phyloP scores from a whole-genome alignment of 2,113 vertebrate genomes.

The Amblyopsis rosae region DNA sequence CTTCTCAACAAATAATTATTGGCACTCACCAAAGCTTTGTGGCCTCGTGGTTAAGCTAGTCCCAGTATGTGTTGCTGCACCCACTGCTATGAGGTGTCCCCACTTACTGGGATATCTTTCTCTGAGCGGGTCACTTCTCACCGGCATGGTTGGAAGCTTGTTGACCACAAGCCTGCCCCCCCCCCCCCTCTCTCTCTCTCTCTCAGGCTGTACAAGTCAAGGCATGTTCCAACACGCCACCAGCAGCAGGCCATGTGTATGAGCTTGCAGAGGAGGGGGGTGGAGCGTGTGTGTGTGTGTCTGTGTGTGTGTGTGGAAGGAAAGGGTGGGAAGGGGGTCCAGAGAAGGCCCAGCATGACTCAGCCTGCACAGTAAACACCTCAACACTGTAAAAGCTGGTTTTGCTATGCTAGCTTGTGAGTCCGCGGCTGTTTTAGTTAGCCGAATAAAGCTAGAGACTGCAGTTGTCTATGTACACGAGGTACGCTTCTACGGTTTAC shows the following conservation, averaged over 20 bases:
- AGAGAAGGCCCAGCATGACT: slow-evolving; percentile 58
- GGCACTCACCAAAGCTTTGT: slow-evolving; percentile 41
- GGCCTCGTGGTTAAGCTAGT: not conserved
- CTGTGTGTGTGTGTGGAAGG: not conserved
- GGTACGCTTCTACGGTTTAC: too few species aligned
- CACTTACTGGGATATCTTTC: slow-evolving; percentile 10
- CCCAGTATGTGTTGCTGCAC: slow-evolving; percentile 9
- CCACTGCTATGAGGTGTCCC: slow-evolving; percentile 22
- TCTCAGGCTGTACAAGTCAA: slow-evolving; percentile 73
- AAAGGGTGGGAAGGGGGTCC: slow-evolving; percentile 62
- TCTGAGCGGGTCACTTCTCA: slow-evolving; percentile 41
- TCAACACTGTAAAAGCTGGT: slow-evolving; percentile 18
- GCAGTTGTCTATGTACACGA: too few species aligned
- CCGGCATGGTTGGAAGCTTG: slow-evolving; percentile 25
- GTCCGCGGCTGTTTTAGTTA: not conserved
- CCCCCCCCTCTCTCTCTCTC: not conserved
- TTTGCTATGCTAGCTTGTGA: not conserved
- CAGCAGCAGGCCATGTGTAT: slow-evolving; percentile 57
- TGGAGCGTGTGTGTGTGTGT: slow-evolving; percentile 43
- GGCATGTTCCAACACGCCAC: slow-evolving; percentile 77
- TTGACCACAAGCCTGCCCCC: slow-evolving; percentile 43
- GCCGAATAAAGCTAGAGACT: not conserved
- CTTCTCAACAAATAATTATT: slow-evolving; percentile 17
- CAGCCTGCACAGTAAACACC: slow-evolving; percentile 49
- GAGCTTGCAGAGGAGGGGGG: slow-evolving; percentile 62